Conservation (phyloP, 1,140 invertebrate species). For the Papilio polyxenes region DNA sequence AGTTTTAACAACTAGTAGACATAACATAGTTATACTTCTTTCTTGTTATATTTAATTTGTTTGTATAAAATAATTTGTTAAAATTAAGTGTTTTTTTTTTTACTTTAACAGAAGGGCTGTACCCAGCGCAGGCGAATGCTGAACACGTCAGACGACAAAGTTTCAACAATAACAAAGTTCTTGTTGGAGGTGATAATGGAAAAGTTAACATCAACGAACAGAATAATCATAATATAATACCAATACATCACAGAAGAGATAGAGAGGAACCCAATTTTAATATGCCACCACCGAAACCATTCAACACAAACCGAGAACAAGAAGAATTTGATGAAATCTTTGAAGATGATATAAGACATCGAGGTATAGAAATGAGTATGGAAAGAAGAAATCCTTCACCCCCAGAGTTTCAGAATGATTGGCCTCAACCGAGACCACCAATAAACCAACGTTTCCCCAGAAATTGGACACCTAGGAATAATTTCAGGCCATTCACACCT, state of each 20-base stretch:
- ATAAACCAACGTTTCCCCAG: constrained; percentile 64
- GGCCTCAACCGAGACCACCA: constrained; percentile 51
- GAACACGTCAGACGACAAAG: constrained; percentile 51
- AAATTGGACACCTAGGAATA: constrained; percentile 67
- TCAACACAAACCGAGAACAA: not conserved
- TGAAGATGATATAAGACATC: constrained; percentile 53
- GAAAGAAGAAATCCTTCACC: constrained; percentile 48
- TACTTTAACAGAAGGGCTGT: constrained; percentile 64
- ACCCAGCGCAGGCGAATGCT: constrained; percentile 46
- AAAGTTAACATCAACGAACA: constrained; percentile 53
- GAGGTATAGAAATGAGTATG: constrained; percentile 45
- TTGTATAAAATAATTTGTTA: not conserved
- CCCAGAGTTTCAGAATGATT: constrained; percentile 44
- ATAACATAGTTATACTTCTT: too few relatives aligned
- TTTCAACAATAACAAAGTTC: constrained; percentile 75
- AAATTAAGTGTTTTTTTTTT: constrained; percentile 39
- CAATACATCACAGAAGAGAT: constrained; percentile 49
- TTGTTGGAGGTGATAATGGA: constrained; percentile 70
- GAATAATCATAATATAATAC: constrained; percentile 56
- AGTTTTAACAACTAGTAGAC: not conserved
- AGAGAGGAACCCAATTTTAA: constrained; percentile 44
- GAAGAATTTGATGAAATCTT: not conserved
- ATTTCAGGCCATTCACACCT: constrained; percentile 52
- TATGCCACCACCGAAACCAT: constrained; percentile 46
- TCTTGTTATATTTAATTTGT: too few relatives aligned